Evolutionary conservation across 1,140 invertebrate genomes (phyloP), one percentile per base, ranked within the genome.

Genomic region (Drosophila oshimai): DNA sequence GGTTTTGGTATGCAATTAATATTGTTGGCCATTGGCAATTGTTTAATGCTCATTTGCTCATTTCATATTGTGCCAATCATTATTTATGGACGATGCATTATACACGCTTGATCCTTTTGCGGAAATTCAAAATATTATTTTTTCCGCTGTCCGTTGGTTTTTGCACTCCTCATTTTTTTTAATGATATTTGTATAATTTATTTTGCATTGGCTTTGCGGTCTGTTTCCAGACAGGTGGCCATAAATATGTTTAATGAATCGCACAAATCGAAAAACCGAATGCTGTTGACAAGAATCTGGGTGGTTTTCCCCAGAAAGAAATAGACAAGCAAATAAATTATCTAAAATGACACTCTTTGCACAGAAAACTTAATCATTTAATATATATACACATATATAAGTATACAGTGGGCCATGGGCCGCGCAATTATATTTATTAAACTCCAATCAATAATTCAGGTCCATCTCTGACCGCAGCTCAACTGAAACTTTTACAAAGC

Each of bases 391-490:
- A 39, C 42, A 36, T 57, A n/a, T 20, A 24, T 4, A 37, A 20
- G 12, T 20, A 12, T 37, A 51, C 22, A 12, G 24, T 41, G 22
- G 51, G 41, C 46, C 41, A 28, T 15, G 55, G 50, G 41, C 24
- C 26, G 34, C 26, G 53, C 78, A 83, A 83, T 83, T 76, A 81
- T 76, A 83, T 81, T 69, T 83, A 83, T 81, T 81, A 70, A 83
- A 69, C 39, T 55, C 45, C 54, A 55, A 83, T 81, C 73, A 81
- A 83, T 83, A 83, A 81, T 83, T 81, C 58, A 81, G 31, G 20
- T 34, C 41, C 34, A 24, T 28, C 42, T 33, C 58, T 6, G 68
- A 47, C 54, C 58, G 45, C 58, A 47, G 24, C 31, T 31, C 58
- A 55, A 47, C 60, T 54, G 53, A 33, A 68, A 61, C 12, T 69